Percentiles rank a stretch among this genome's conserved stretches.
Conservation (phyloP, 1,140 invertebrate species). For the Listronotus bonariensis region DNA sequence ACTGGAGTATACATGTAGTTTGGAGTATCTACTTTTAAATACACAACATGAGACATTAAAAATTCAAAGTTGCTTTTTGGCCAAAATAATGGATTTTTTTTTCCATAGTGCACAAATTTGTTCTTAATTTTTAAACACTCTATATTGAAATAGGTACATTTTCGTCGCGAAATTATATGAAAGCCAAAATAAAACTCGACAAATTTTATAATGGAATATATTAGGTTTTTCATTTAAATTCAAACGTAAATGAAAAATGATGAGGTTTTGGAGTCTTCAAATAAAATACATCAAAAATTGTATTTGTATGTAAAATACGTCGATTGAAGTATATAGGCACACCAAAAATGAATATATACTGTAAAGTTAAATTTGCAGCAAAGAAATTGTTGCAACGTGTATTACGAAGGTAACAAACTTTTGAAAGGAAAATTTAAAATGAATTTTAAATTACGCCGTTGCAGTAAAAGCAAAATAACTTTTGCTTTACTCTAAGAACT, state of each 20-base stretch:
- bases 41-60: no score
- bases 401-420: constrained; percentile 36
- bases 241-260: constrained; percentile 36
- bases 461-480: constrained; percentile 39
- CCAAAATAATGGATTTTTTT: no score
- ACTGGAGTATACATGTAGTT: no score
- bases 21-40: no score
- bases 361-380: constrained; percentile 33
- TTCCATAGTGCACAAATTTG: no score
- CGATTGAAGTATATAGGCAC: constrained; percentile 36
- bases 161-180: no score
- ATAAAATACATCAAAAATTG: constrained; percentile 39
- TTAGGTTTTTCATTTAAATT: constrained; percentile 36
- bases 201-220: constrained; percentile 10
- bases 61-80: no score
- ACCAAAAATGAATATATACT: constrained; percentile 31
- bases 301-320: constrained; percentile 38
- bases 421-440: constrained; percentile 39
- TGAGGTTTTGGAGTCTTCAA: constrained; percentile 35
- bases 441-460: constrained; percentile 37
- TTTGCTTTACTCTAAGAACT: constrained; percentile 36
- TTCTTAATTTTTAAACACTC: no score
- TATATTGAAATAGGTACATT: no score
- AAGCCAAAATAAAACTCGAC: no score
- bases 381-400: constrained; percentile 38